Evolutionary conservation across 2,113 vertebrate genomes (phyloP), one percentile per base, ranked within the genome.

Genomic region (Ciconia boyciana): DNA sequence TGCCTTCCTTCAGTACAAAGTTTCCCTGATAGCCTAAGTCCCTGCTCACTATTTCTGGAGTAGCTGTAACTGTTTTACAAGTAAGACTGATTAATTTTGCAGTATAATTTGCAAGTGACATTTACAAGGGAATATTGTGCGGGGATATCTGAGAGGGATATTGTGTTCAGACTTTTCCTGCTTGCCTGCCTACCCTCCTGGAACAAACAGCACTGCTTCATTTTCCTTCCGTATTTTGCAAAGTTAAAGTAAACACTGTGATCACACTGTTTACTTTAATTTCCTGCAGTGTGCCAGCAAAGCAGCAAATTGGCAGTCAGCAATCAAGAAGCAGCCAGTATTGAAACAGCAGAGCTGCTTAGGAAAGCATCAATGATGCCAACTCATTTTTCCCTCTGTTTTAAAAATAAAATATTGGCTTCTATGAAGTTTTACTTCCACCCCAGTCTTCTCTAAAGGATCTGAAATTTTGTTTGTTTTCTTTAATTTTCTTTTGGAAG

Each of bases 181-280:
- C 96, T 90, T 96, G 94, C 94, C 69, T 96, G 90, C 66, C 78
- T 97, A 54, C 71, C 79, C 93, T 96, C 49, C 80, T 96, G 95
- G 94, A 97, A 97, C 96, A 97, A 97, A 97, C 94, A 97, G 60
- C 83, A 41, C 92, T 61, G 93, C 94, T 95, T 95, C 89, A 89
- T 97, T 97, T 97, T 97, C 94, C 95, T 97, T 95, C 96, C 71
- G 82, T 94, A 96, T 97, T 97, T 97, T 97, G 62, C 84, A 95
- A 97, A 96, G 96, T 97, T 97, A 93, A 97, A 97, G 94, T 95
- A 97, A 97, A 96, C 91, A 97, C 80, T 94, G 91, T 95, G 94
- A 97, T 97, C 96, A 97, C 89, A 96, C 92, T 97, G 95, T 97
- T 97, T 97, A 97, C 94, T 96, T 97, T 90, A 96, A 96, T 97